phyloP scores from a whole-genome alignment of 1,140 invertebrate genomes.

The Asbolus verrucosus region DNA sequence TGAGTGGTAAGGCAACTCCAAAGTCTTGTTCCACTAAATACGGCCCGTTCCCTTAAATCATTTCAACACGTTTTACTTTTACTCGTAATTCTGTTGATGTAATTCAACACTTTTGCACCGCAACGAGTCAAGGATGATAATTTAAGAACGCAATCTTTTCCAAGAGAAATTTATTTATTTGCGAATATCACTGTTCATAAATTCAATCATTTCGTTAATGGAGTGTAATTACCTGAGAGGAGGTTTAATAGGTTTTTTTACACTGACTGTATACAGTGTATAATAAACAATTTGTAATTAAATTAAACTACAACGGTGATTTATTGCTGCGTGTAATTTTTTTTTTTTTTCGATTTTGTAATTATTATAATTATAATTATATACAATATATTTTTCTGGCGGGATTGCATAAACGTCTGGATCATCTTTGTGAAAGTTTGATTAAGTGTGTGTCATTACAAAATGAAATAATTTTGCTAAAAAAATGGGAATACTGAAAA shows the following conservation, averaged over 20 bases:
- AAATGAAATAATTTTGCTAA: constrained; percentile 17
- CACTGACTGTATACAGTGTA: not conserved
- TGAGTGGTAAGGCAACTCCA: constrained; percentile 1
- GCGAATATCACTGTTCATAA: too few species aligned
- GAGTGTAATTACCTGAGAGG: not conserved
- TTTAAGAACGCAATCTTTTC: constrained; percentile 11
- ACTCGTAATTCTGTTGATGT: constrained; percentile 10
- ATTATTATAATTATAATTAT: constrained; percentile 26
- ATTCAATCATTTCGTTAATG: too few species aligned
- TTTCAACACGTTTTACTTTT: constrained; percentile 32
- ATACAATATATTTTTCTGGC: constrained; percentile 9
- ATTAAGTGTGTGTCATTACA: constrained; percentile 14
- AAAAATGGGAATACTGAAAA: constrained; percentile 10
- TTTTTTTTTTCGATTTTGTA: not conserved
- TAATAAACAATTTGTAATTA: constrained; percentile 31
- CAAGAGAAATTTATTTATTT: not conserved
- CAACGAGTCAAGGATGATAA: constrained; percentile 17
- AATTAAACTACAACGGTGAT: constrained; percentile 9
- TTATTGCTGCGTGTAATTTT: constrained; percentile 16
- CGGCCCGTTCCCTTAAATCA: constrained; percentile 33
- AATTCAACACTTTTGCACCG: constrained; percentile 15
- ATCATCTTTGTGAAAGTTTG: constrained; percentile 33
- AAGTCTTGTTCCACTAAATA: constrained; percentile 23
- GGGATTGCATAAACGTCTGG: constrained; percentile 7
- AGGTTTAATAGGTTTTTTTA: constrained; percentile 1